These are phyloP conservation scores for Mactromeris polynyma DNA, from an alignment of 2,888 invertebrate genomes.

Conservation along the genomic window DNA sequence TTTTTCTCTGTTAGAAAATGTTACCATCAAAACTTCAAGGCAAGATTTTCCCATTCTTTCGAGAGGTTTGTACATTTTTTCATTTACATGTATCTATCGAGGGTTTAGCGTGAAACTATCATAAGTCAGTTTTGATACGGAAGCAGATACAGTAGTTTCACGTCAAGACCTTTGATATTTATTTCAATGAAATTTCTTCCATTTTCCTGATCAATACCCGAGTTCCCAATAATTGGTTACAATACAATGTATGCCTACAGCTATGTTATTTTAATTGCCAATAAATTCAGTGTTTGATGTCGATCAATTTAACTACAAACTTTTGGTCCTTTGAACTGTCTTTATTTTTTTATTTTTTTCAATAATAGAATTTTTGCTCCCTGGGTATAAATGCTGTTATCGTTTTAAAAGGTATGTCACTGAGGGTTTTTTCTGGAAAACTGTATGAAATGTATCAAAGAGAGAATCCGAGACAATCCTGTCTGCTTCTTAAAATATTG, in stretches of 20 bases:
- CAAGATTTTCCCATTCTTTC: constrained; percentile 63
- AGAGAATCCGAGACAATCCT: no score
- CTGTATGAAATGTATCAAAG: no score
- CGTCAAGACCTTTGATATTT: no score
- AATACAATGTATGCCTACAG: not conserved
- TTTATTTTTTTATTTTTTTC: not conserved
- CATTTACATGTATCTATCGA: not conserved
- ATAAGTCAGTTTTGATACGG: no score
- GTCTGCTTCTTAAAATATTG: no score
- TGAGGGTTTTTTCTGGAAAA: no score
- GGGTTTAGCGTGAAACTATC: no score
- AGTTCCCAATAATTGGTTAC: not conserved
- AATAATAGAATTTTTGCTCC: no score
- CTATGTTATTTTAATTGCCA: not conserved
- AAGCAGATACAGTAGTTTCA: no score
- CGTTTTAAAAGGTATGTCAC: no score
- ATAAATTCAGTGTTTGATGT: not conserved
- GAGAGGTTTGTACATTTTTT: constrained; percentile 46
- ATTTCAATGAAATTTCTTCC: not conserved
- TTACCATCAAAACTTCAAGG: constrained; percentile 55
- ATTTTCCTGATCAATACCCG: not conserved
- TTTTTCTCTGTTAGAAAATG: constrained; percentile 21
- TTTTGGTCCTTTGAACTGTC: not conserved
- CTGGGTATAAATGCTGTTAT: no score
- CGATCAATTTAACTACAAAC: not conserved